Evolutionary conservation across 1,140 invertebrate species (phyloP), one percentile per base, ranked within the genome.

Genomic region (Stegodyphus dumicola): DNA sequence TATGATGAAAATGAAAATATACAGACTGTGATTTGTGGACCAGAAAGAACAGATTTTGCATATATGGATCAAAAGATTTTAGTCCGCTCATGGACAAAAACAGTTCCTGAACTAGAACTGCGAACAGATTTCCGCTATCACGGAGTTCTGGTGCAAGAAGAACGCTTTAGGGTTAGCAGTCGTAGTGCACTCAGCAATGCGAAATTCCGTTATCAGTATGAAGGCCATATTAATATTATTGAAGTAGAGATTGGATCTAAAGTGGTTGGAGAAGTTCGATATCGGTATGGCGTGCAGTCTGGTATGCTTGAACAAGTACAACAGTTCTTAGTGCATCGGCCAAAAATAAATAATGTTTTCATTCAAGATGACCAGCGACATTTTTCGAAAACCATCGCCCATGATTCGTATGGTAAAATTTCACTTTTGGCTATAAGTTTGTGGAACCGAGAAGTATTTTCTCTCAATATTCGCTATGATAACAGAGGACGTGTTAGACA

Each of bases 121-220:
- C 85, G 87, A 54, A 87, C 88, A 60, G 90, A 91, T 64, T 88
- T 88, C 51, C 87, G 86, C 54, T 88, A 96, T 88, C 93, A 93
- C 48, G 93, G 94, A 77, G 94, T 94, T 0, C 90, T 97, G 11
- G 90, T 97, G 7, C 93, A 94, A 7, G 96, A 98, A 90, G 95
- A 97, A 90, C 92, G 87, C 76, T 94, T 96, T 49, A 95, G 97
- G 88, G 97, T 95, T 89, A 95, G 95, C 77, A 94, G 96, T n/a
- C 96, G 96, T 91, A 96, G 95, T 10, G 96, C 95, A 13, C 90
- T 98, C 0, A 96, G 95, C 89, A 96, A 96, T 89, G 96, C 96
- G 52, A 97, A 96, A 90, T 97, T 98, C 87, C 95, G 94, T 9
- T 98, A 98, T 87, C 95, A 96, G 87, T 98, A 98, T 89, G 97